These are phyloP conservation scores for Schizaphis graminum DNA, from an alignment of 2,888 invertebrate genomes.

Conservation along the genomic window DNA sequence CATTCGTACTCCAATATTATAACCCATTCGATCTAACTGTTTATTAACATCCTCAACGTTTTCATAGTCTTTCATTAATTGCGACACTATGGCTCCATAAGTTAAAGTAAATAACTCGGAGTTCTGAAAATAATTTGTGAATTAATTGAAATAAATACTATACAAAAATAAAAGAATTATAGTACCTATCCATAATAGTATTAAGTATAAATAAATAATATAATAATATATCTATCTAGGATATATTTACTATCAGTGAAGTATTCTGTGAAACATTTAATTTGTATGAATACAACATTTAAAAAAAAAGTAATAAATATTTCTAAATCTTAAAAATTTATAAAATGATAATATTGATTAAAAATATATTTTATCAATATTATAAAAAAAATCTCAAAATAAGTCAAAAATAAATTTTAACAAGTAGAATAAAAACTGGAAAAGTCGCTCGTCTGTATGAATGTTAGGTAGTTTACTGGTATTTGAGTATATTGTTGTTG, in stretches of 20 bases:
- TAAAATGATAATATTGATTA: background rate
- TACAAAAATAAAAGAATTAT: background rate
- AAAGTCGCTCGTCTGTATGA: background rate
- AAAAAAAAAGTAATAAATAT: background rate
- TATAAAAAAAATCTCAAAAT: background rate
- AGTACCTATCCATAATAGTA: background rate
- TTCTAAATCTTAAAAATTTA: background rate
- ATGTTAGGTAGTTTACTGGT: background rate
- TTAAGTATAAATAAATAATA: background rate
- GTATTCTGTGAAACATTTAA: background rate
- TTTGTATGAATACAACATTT: background rate
- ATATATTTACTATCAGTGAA: background rate
- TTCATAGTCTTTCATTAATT: slow-evolving; percentile 96
- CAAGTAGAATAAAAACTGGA: background rate
- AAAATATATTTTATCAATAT: background rate
- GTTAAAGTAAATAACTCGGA: slow-evolving; percentile 97
- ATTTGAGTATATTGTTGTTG: background rate
- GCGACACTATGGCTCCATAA: slow-evolving; percentile 97
- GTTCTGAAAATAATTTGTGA: slow-evolving; percentile 77
- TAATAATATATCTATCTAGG: background rate
- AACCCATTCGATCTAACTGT: slow-evolving; percentile 94
- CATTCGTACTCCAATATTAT: slow-evolving; percentile 97
- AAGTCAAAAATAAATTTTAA: background rate
- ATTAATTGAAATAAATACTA: background rate
- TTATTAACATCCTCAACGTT: slow-evolving; percentile 98